These are phyloP conservation scores for Siniperca obscura DNA, from an alignment of 2,797 vertebrate species.

Conservation along the genomic window DNA sequence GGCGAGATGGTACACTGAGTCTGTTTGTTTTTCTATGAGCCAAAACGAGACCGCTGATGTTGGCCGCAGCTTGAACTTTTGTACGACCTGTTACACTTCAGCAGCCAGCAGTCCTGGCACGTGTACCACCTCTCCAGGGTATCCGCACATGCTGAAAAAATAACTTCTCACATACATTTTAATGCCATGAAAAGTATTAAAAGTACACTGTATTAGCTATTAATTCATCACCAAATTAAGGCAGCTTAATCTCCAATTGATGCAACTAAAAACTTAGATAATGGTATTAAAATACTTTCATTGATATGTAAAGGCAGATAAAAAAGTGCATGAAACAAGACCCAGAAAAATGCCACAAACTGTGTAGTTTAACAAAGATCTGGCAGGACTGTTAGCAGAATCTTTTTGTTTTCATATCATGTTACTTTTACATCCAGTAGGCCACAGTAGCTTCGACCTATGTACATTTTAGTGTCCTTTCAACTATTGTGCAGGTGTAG, in stretches of 20 bases:
- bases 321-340: neutral
- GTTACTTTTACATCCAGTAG: neutral
- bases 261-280: neutral
- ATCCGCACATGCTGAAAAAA: neutral
- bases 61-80: conserved; percentile 18
- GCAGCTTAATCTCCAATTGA: neutral
- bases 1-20: neutral
- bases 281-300: neutral
- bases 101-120: conserved; percentile 1
- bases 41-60: neutral
- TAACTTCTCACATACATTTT: neutral
- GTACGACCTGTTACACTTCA: neutral
- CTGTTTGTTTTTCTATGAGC: conserved; percentile 9
- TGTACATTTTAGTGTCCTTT: neutral
- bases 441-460: neutral
- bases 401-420: neutral
- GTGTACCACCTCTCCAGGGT: neutral
- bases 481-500: neutral
- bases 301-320: neutral
- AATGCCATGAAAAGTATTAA: neutral
- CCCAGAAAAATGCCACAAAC: neutral
- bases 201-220: neutral
- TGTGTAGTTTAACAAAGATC: neutral
- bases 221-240: too few species aligned
- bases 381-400: neutral